phyloP scores from a whole-genome alignment of 2,113 vertebrate species.

The Cygnus atratus region DNA sequence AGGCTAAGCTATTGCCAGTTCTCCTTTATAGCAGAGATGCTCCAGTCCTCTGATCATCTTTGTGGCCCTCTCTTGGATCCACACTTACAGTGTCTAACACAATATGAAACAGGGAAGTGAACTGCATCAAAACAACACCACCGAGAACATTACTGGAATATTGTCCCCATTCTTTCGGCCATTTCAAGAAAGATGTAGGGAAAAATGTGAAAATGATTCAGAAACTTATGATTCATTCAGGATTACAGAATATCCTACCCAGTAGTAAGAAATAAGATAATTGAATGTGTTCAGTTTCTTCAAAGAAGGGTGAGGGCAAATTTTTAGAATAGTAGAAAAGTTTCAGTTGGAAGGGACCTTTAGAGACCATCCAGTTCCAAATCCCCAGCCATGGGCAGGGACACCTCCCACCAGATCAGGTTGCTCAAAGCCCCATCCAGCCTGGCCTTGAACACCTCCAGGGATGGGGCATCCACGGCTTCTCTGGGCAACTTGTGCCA shows the following conservation, averaged over 20 bases:
- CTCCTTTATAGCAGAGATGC: no score
- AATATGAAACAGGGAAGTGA: neutral
- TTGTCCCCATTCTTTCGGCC: constrained; percentile 12
- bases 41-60: no score
- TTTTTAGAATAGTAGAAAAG: neutral
- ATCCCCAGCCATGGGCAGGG: neutral
- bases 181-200: neutral
- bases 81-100: no score
- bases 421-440: neutral
- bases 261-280: neutral
- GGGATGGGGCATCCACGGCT: neutral
- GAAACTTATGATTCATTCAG: neutral
- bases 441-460: neutral
- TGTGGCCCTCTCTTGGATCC: no score
- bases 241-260: neutral
- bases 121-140: constrained; percentile 9
- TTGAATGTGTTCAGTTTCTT: neutral
- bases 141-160: constrained; percentile 38
- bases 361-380: neutral
- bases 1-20: no score
- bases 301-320: neutral
- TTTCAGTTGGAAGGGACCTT: neutral
- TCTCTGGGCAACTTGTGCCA: neutral
- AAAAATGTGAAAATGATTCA: constrained; percentile 8
- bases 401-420: neutral